Conservation (phyloP, 2,113 vertebrate species). For the Cephalopterus ornatus region DNA sequence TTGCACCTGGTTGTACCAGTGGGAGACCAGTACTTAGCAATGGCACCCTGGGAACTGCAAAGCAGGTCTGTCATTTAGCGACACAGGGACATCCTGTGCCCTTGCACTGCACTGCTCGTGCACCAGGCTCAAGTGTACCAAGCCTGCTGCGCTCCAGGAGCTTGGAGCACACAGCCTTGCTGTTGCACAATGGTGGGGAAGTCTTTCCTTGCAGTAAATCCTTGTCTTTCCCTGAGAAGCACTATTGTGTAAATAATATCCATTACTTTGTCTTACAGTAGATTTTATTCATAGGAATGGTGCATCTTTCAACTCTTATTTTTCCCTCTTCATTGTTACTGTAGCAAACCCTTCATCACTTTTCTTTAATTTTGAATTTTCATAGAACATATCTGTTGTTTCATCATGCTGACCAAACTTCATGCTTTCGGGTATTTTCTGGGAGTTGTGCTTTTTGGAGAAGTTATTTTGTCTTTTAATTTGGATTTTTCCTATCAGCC, state of each 20-base stretch:
- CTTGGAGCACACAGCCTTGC: neutral
- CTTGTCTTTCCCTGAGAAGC: neutral
- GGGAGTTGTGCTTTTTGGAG: neutral
- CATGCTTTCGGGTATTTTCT: neutral
- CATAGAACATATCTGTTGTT: neutral
- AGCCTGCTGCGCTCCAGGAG: neutral
- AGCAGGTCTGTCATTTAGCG: rapidly evolving
- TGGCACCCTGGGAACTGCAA: neutral
- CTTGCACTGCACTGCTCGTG: rapidly evolving
- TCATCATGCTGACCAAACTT: neutral
- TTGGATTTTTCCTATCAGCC: neutral
- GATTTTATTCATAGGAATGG: neutral
- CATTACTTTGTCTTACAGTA: neutral
- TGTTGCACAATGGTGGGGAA: neutral
- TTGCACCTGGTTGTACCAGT: neutral
- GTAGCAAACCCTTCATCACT: neutral
- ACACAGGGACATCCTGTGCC: rapidly evolving
- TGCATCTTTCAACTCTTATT: neutral
- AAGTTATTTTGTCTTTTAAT: neutral
- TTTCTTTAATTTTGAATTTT: neutral
- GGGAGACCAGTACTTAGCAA: neutral
- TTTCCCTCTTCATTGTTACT: neutral
- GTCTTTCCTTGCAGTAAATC: neutral
- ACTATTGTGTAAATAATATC: neutral
- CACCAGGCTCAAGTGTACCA: rapidly evolving